Base-by-base conservation (phyloP, 1,140 invertebrate genomes). In the Zaprionus lachaisei region DNA sequence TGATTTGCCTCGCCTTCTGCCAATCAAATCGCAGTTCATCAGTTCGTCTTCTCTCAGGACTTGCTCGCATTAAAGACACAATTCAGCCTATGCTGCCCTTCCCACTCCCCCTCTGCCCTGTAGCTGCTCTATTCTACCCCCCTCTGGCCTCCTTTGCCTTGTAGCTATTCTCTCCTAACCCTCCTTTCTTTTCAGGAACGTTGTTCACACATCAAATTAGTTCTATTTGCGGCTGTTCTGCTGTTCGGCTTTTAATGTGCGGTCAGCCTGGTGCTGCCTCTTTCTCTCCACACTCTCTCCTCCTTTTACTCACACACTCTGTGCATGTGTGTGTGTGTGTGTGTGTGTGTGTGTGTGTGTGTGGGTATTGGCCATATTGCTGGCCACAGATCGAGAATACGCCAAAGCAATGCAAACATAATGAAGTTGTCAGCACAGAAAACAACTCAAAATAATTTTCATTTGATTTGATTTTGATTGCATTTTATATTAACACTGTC, bases 401-500 rank as follows among this genome's bases (percentile, higher is more conserved):
- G 54, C 67, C 61, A 78, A 83, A 69, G 83, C 83, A 86, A 87
- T 87, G 80, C 84, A 89, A 89, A 89, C 84, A 89, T 89, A 89
- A 84, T 89, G 84, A 89, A 89, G 74, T 84, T 89, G 85, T 89
- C 84, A 87, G 72, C 78, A 78, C 60, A 76, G 69, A 73, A 77
- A 54, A 77, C 77, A 77, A 84, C 75, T 89, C 62, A 58, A 80
- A 89, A 84, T 83, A 79, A 89, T 89, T 89, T 89, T 89, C 84
- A 89, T 89, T 89, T 89, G 84, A 89, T 89, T 84, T 89, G 84
- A 89, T 89, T 89, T 89, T 89, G 84, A 89, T 89, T 89, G 75
- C 81, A 69, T 89, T 90, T 79, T 84, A 79, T 89, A 84, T 89
- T 89, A 90, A 75, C 83, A 80, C 83, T 64, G 60, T 22, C 72